A percentile compares a stretch with the other conserved stretches of the same genome.
These are phyloP conservation scores for Pardosa pseudoannulata DNA, from an alignment of 2,888 invertebrate genomes.

Conservation along the genomic window DNA sequence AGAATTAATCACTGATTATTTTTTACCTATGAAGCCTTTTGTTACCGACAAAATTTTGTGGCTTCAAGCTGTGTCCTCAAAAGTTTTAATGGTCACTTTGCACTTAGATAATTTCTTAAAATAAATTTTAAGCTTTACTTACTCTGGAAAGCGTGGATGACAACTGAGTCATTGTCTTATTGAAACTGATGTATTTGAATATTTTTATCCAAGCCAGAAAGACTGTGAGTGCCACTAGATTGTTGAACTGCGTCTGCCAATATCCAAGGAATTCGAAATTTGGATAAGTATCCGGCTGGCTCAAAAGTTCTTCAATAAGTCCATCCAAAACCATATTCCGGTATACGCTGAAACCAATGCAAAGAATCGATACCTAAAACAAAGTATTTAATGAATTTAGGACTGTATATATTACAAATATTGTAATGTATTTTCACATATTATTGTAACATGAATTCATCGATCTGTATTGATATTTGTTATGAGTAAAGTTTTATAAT, in stretches of 20 bases:
- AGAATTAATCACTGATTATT: too few species aligned
- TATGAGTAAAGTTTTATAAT: too few species aligned
- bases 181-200: constrained; percentile 87
- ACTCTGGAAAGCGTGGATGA: constrained; percentile 83
- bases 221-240: constrained; percentile 82
- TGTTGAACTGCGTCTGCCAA: constrained; percentile 81
- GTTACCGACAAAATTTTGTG: too few species aligned
- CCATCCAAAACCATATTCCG: constrained; percentile 77
- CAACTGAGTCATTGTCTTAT: constrained; percentile 86
- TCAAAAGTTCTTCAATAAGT: constrained; percentile 78
- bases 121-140: constrained; percentile 60
- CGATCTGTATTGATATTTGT: too few species aligned
- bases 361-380: constrained; percentile 77
- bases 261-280: constrained; percentile 82
- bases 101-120: not conserved
- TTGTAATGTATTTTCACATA: too few species aligned
- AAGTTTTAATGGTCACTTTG: constrained; percentile 44
- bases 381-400: too few species aligned
- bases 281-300: constrained; percentile 79
- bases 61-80: too few species aligned
- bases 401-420: too few species aligned
- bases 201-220: constrained; percentile 86
- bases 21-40: too few species aligned
- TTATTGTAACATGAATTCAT: too few species aligned
- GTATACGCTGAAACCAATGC: constrained; percentile 80